Percentiles rank a stretch among this genome's conserved stretches.
Evolutionary conservation across 2,113 vertebrate species (phyloP).

Genomic region (Zingel zingel): DNA sequence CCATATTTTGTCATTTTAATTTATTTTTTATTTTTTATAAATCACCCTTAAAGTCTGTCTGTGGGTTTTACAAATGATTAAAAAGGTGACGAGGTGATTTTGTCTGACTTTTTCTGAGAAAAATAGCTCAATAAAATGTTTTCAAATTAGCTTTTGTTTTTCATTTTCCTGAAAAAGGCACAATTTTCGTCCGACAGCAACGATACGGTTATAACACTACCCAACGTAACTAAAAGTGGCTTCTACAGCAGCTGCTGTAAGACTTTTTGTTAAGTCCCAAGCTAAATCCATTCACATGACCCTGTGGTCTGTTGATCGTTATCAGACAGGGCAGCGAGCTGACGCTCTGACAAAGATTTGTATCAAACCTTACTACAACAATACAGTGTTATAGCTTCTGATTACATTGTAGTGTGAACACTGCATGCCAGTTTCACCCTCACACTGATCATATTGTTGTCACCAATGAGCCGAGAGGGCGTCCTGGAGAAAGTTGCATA

Average conservation of each 20-base stretch:
- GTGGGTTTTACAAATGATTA: too few relatives aligned
- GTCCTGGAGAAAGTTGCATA: slow-evolving; percentile 51
- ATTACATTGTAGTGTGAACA: background rate
- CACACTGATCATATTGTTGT: slow-evolving; percentile 23
- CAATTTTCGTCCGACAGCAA: too few relatives aligned
- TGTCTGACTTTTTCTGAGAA: too few relatives aligned
- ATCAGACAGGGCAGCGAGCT: background rate
- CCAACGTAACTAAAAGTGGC: background rate
- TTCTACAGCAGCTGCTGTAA: background rate
- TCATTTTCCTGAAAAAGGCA: too few relatives aligned
- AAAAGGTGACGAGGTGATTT: too few relatives aligned
- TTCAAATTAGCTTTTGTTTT: too few relatives aligned
- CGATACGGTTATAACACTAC: too few relatives aligned
- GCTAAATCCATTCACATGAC: background rate
- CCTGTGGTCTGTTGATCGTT: background rate
- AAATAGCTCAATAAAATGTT: too few relatives aligned
- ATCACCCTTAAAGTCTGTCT: too few relatives aligned
- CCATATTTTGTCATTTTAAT: too few relatives aligned
- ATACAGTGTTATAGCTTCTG: background rate
- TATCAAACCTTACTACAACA: background rate
- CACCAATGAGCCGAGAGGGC: slow-evolving; percentile 26
- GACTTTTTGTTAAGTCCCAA: background rate
- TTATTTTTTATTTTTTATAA: too few relatives aligned
- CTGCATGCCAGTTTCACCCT: background rate
- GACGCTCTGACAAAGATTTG: background rate